phyloP scores from a whole-genome alignment of 2,888 invertebrate genomes.

The Acrocyrtus sp. region DNA sequence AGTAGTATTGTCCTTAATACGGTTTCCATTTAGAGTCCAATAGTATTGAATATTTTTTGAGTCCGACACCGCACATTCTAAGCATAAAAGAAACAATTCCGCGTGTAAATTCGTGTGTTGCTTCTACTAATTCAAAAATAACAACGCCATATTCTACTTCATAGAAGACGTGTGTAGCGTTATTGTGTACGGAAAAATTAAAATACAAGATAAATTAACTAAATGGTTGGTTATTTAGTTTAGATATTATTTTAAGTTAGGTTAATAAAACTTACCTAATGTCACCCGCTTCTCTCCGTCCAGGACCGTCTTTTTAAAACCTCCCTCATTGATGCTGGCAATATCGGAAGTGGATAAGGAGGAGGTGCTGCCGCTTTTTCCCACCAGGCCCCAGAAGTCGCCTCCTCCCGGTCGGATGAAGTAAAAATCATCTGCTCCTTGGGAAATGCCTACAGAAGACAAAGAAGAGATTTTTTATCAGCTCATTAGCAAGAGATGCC shows the following conservation, averaged over 20 bases:
- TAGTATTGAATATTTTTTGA: constrained; percentile 65
- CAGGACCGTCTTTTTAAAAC: constrained; percentile 62
- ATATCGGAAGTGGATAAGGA: neutral
- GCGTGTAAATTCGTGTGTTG: no score
- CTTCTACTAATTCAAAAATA: no score
- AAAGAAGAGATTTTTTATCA: constrained; percentile 7
- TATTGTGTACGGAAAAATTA: no score
- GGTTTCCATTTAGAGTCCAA: constrained; percentile 67
- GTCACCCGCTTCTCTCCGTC: constrained; percentile 64
- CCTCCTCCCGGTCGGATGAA: constrained; percentile 49
- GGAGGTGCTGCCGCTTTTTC: neutral
- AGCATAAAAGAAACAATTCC: no score
- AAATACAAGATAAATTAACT: no score
- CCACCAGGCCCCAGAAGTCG: constrained; percentile 37
- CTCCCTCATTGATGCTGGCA: constrained; percentile 43
- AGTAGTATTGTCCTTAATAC: constrained; percentile 66
- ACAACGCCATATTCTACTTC: no score
- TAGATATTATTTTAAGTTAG: no score
- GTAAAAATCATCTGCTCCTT: constrained; percentile 54
- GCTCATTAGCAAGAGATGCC: no score
- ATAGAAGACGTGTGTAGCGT: no score
- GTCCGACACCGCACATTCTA: constrained; percentile 65
- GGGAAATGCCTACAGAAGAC: constrained; percentile 36
- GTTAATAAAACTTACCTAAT: no score
- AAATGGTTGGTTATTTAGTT: no score